Conservation (phyloP, 1,140 invertebrate species). For the Plutomurus gul region DNA sequence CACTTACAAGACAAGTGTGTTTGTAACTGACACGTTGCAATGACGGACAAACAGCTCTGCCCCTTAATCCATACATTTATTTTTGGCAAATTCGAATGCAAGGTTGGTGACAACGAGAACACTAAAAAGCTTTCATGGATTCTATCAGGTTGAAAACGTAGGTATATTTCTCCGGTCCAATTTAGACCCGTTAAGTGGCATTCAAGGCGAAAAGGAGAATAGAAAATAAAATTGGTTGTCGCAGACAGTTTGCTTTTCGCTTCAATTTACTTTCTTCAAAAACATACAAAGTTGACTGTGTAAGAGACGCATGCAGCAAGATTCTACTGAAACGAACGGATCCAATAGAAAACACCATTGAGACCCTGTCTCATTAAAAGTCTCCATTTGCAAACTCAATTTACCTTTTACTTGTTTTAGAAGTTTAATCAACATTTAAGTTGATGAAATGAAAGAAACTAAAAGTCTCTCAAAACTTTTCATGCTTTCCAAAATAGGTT, state of each 20-base stretch:
- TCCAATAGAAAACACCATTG: not conserved
- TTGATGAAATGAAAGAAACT: not conserved
- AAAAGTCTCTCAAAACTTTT: not conserved
- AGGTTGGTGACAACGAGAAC: no score
- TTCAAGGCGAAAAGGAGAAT: not conserved
- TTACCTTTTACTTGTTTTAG: not conserved
- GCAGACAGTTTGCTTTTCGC: not conserved
- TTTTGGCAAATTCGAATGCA: no score
- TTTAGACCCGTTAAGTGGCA: no score
- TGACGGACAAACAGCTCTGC: no score
- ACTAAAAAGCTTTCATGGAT: no score
- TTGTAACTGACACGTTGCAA: no score
- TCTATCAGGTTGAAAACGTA: no score
- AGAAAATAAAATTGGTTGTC: not conserved
- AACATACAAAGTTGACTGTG: not conserved
- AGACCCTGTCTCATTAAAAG: not conserved
- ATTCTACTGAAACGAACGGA: not conserved
- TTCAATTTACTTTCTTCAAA: not conserved
- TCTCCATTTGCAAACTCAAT: not conserved
- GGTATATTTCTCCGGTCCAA: not conserved
- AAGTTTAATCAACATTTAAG: constrained; percentile 12
- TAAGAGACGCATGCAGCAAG: not conserved
- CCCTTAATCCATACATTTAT: no score
- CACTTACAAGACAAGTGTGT: no score
- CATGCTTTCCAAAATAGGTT: no score